Conservation (phyloP, 2,888 invertebrate species). For the Drosophila pseudotalamancana region DNA sequence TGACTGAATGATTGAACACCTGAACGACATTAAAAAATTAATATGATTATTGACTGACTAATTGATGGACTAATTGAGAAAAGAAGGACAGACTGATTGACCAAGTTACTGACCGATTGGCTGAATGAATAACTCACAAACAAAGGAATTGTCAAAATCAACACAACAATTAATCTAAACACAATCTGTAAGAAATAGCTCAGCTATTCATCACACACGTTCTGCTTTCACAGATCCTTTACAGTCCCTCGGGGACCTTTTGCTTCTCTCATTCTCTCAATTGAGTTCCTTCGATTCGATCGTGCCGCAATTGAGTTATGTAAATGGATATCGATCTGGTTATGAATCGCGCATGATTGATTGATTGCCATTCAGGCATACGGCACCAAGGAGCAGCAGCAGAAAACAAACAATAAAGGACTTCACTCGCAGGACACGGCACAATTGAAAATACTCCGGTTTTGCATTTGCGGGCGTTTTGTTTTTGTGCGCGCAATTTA, state of each 20-base stretch:
- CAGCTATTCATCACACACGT: not conserved
- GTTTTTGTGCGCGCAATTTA: constrained; percentile 81
- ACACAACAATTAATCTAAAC: constrained; percentile 23
- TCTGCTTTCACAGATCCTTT: not conserved
- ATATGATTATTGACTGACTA: not conserved
- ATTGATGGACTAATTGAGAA: not conserved
- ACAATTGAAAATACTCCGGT: constrained; percentile 1
- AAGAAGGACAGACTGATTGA: not conserved
- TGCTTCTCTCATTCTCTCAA: constrained; percentile 1
- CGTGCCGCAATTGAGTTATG: constrained; percentile 74
- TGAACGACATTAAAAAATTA: too few species aligned
- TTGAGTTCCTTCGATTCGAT: constrained; percentile 33
- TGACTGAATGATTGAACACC: not conserved
- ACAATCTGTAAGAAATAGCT: too few species aligned
- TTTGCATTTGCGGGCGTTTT: constrained; percentile 78
- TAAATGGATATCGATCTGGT: constrained; percentile 75
- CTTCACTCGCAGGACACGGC: not conserved
- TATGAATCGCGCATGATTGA: constrained; percentile 67
- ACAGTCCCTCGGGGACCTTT: not conserved
- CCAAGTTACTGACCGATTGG: not conserved
- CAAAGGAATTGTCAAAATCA: not conserved
- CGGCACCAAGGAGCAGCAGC: constrained; percentile 57
- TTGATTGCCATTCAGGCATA: constrained; percentile 69
- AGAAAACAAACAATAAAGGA: constrained; percentile 16
- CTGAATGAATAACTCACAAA: not conserved